These are phyloP conservation scores for Formica selysi DNA, from an alignment of 1,140 invertebrate species.

Conservation along the genomic window DNA sequence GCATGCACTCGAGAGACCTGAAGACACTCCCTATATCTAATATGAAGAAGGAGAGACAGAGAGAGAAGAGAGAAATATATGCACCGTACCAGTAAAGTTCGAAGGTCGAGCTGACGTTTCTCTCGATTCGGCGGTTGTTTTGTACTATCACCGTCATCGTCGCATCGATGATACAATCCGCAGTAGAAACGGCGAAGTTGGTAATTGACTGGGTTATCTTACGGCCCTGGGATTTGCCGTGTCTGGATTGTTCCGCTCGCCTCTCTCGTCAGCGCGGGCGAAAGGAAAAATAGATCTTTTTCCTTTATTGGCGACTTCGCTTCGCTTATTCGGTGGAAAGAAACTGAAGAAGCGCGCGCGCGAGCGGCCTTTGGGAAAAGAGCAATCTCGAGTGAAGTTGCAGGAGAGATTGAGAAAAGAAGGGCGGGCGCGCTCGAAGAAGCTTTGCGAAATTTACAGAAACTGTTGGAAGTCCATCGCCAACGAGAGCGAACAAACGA, in stretches of 20 bases:
- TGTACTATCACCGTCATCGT: background rate
- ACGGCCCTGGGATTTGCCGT: slow-evolving; percentile 44
- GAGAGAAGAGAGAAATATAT: slow-evolving; percentile 1
- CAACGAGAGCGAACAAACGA: slow-evolving; percentile 17
- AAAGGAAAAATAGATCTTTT: slow-evolving; percentile 60
- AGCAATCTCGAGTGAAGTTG: slow-evolving; percentile 57
- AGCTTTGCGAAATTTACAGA: slow-evolving; percentile 59
- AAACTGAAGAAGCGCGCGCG: slow-evolving; percentile 14
- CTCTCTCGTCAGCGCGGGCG: slow-evolving; percentile 35
- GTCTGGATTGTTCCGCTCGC: slow-evolving; percentile 37
- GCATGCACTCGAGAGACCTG: slow-evolving; percentile 37
- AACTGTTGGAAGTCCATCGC: slow-evolving; percentile 21
- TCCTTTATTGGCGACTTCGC: slow-evolving; percentile 54
- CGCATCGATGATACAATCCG: slow-evolving; percentile 38
- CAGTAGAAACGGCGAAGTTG: slow-evolving; percentile 26
- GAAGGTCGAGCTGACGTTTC: slow-evolving; percentile 37
- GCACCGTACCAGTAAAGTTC: slow-evolving; percentile 30
- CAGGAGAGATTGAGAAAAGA: slow-evolving; percentile 34
- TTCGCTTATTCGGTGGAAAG: slow-evolving; percentile 26
- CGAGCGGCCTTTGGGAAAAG: slow-evolving; percentile 59
- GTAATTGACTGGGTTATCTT: slow-evolving; percentile 33
- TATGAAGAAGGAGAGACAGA: no score
- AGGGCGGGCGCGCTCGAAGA: background rate
- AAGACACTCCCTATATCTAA: slow-evolving; percentile 11
- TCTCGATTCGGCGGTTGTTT: slow-evolving; percentile 13